Evolutionary conservation across 2,113 vertebrate species (phyloP).

Genomic region (Odontophorus gujanensis): DNA sequence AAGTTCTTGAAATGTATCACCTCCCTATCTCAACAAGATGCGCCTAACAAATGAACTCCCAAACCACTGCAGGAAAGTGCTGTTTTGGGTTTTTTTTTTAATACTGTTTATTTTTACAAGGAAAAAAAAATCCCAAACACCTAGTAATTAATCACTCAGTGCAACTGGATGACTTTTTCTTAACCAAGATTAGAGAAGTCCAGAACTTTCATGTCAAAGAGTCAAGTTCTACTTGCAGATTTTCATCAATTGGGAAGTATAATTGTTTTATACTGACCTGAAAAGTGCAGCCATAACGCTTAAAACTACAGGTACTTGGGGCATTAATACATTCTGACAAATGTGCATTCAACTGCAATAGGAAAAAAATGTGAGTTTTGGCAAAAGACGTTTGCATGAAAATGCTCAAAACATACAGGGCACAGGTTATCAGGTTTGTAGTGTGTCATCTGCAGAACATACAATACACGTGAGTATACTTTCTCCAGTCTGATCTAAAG

Average conservation of each 20-base stretch:
- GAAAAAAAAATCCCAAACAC: neutral
- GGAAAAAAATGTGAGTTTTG: conserved; percentile 85
- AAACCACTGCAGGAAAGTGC: neutral
- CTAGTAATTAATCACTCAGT: conserved; percentile 32
- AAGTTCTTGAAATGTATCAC: neutral
- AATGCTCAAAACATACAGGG: conserved; percentile 78
- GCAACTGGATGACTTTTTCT: conserved; percentile 43
- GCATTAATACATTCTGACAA: conserved; percentile 97
- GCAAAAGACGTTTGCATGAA: conserved; percentile 78
- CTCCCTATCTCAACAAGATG: neutral
- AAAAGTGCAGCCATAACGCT: conserved; percentile 94
- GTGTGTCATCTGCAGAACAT: conserved; percentile 45
- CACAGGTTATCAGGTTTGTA: conserved; percentile 57
- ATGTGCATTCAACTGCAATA: conserved; percentile 88
- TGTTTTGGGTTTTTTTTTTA: neutral
- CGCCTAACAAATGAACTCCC: neutral
- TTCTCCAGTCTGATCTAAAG: conserved; percentile 52
- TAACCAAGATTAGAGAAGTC: conserved; percentile 51
- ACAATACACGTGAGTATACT: conserved; percentile 54
- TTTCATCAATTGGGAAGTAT: conserved; percentile 78
- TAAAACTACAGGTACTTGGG: conserved; percentile 94
- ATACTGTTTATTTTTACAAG: conserved; percentile 7
- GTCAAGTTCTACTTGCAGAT: conserved; percentile 74
- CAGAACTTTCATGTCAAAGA: conserved; percentile 57
- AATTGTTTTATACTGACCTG: conserved; percentile 89